Base-by-base conservation (phyloP, 2,113 vertebrate species). In the Leptodactylus fuscus region DNA sequence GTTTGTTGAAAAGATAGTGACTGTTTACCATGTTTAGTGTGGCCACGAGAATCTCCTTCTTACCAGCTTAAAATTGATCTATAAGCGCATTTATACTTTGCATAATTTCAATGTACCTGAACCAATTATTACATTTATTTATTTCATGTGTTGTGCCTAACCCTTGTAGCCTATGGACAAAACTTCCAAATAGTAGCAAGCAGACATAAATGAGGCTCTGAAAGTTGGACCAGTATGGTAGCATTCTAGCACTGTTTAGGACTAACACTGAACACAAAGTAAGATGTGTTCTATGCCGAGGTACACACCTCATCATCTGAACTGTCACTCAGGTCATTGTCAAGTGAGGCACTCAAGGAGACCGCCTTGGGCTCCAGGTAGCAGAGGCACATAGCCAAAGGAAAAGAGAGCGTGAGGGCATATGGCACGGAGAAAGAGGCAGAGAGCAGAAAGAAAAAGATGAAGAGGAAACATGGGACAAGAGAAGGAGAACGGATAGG, bases 341-440 rank as follows among this genome's bases (percentile, higher is more conserved):
- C 95, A 95, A 98, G 95, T 93, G 96, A 97, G 93, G 97, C 96
- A 90, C 95, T 96, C 95, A 99, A 96, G 93, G 97, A 97, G 91
- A 97, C 95, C 87, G 97, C 97, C 95, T 97, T 98, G 95, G 98
- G 98, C 96, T 99, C 98, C 97, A 99, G 97, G 96, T 97, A 99
- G 96, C 98, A 99, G 95, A 99, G 97, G 92, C 98, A 98, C 95
- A 99, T 92, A 91, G 98, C 98, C 96, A 99, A 94, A 88, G 98
- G 98, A 92, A 99, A 99, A 92, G 98, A 98, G 87, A 99, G 97
- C 87, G 97, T 98, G 95, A 99, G 97, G 77, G 98, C 97, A 12
- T 94, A 98, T 84, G 97, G 97, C 83, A 99, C 96, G 74, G 97
- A 99, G 95, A 99, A 98, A 89, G 97, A 98, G 85, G 97, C 97